Conservation (phyloP, 1,140 invertebrate genomes). For the Homalodisca vitripennis region DNA sequence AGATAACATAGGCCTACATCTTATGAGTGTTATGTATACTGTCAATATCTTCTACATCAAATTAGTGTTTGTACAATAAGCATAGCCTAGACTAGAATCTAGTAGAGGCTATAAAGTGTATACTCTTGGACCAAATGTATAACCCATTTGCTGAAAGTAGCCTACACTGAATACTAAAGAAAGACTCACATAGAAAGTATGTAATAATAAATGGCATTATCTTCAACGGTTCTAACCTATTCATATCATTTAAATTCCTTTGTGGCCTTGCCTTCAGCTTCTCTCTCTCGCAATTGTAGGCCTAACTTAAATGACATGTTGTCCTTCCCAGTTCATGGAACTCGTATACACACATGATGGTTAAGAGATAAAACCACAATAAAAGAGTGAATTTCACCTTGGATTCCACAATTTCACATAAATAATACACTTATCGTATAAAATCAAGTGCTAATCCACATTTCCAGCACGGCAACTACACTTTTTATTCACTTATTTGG, state of each 20-base stretch:
- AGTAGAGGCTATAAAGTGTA: background rate
- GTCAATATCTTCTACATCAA: no score
- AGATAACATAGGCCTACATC: no score
- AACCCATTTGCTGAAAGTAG: background rate
- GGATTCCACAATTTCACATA: background rate
- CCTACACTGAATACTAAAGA: background rate
- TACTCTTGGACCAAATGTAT: background rate
- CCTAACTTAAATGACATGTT: slow-evolving; percentile 38
- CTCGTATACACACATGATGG: slow-evolving; percentile 33
- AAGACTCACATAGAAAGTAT: background rate
- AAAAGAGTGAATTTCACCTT: background rate
- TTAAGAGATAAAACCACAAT: background rate
- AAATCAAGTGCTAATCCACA: slow-evolving; percentile 2
- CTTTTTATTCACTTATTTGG: slow-evolving; percentile 15
- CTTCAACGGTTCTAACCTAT: background rate
- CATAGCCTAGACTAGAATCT: no score
- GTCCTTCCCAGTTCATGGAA: slow-evolving; percentile 38
- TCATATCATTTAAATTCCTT: slow-evolving; percentile 30
- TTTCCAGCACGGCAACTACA: slow-evolving; percentile 6
- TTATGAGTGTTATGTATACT: no score
- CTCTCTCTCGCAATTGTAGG: slow-evolving; percentile 29
- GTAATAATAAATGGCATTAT: background rate
- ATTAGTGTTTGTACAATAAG: no score
- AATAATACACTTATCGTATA: background rate
- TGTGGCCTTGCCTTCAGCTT: slow-evolving; percentile 26